phyloP scores from a whole-genome alignment of 2,888 invertebrate species.

The Leptinotarsa haldemani region DNA sequence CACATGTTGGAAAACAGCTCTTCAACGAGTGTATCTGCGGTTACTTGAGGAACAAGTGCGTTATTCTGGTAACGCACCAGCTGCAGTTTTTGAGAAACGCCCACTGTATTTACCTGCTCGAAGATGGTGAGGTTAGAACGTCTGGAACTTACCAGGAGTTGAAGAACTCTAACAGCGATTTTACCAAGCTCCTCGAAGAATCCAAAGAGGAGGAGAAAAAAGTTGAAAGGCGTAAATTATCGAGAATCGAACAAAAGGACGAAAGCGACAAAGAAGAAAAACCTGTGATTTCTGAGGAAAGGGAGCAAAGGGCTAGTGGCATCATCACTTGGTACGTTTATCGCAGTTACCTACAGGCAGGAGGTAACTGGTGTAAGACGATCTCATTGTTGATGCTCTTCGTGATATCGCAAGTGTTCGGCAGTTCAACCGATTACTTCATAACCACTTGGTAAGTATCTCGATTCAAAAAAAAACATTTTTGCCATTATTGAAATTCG shows the following conservation, averaged over 20 bases:
- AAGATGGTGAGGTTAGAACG: conserved; percentile 68
- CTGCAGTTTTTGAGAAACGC: conserved; percentile 73
- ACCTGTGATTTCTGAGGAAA: conserved; percentile 58
- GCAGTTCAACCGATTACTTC: conserved; percentile 83
- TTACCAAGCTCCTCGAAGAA: conserved; percentile 71
- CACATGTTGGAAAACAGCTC: conserved; percentile 86
- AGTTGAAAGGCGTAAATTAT: conserved; percentile 31
- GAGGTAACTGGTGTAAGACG: conserved; percentile 72
- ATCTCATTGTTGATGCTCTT: conserved; percentile 67
- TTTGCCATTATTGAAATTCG: neutral
- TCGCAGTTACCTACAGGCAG: conserved; percentile 78
- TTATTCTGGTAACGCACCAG: conserved; percentile 81
- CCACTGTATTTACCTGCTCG: conserved; percentile 69
- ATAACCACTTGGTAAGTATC: conserved; percentile 78
- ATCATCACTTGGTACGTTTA: conserved; percentile 69
- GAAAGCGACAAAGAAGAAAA: conserved; percentile 20
- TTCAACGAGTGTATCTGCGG: conserved; percentile 81
- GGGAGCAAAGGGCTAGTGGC: conserved; percentile 74
- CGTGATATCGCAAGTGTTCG: conserved; percentile 62
- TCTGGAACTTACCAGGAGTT: conserved; percentile 73
- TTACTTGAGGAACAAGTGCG: conserved; percentile 74
- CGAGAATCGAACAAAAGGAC: conserved; percentile 66
- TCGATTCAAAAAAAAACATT: neutral
- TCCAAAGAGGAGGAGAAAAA: conserved; percentile 43
- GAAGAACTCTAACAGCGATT: conserved; percentile 78